These are phyloP conservation scores for Leptoteleia sp. DNA, from an alignment of 1,140 invertebrate species.

Conservation along the genomic window DNA sequence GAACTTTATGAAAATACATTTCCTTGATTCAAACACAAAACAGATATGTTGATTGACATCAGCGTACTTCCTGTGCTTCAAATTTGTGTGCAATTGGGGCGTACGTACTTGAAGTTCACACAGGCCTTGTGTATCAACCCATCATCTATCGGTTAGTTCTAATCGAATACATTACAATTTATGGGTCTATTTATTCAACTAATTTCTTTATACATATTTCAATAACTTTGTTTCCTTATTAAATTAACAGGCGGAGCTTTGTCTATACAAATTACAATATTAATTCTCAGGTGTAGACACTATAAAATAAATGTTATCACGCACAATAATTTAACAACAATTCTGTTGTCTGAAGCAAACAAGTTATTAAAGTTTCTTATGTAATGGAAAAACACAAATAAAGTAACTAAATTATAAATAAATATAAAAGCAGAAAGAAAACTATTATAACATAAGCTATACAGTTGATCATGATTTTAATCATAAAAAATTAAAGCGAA, in stretches of 20 bases:
- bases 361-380: not conserved
- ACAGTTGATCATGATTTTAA: no score
- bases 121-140: conserved; percentile 95
- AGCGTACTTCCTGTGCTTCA: no score
- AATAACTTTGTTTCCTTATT: not conserved
- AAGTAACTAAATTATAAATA: no score
- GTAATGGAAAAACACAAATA: no score
- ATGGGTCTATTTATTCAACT: conserved; percentile 4
- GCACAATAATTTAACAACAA: not conserved
- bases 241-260: not conserved
- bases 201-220: conserved; percentile 23
- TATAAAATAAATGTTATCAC: no score
- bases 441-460: no score
- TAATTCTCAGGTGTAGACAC: not conserved
- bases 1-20: no score
- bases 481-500: no score
- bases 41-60: no score
- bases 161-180: conserved; percentile 9
- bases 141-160: conserved; percentile 92
- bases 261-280: not conserved
- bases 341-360: not conserved
- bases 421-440: no score
- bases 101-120: conserved; percentile 94
- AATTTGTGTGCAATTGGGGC: no score
- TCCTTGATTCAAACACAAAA: no score